Conservation (phyloP, 1,140 invertebrate genomes). For the Hyles euphorbiae region DNA sequence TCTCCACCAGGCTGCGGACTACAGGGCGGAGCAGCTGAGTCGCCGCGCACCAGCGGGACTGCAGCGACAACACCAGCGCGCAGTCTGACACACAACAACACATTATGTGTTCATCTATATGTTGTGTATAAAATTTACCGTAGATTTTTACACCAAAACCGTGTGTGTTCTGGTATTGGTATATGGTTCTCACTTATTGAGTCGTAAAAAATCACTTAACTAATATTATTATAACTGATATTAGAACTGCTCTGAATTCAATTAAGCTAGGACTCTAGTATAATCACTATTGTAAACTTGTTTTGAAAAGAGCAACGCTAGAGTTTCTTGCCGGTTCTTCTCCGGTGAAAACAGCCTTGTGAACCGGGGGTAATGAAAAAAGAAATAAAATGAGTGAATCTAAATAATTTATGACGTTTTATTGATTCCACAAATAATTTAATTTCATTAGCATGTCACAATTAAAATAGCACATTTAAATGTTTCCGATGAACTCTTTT, state of each 20-base stretch:
- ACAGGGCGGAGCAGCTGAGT: conserved; percentile 40
- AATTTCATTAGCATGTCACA: not conserved
- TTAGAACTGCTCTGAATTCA: no score
- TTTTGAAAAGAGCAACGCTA: no score
- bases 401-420: not conserved
- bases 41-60: conserved; percentile 57
- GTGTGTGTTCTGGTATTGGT: not conserved
- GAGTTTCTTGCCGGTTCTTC: no score
- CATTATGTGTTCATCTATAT: not conserved
- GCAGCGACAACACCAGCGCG: conserved; percentile 77
- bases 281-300: no score
- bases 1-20: conserved; percentile 82
- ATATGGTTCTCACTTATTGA: not conserved
- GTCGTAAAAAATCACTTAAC: not conserved
- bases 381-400: not conserved
- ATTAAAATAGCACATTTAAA: not conserved
- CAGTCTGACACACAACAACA: conserved; percentile 70
- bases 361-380: not conserved
- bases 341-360: no score
- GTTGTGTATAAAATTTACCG: not conserved
- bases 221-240: not conserved
- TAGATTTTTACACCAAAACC: not conserved
- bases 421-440: not conserved
- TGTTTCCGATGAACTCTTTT: not conserved
- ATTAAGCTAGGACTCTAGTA: no score